Base-by-base conservation (phyloP, 2,888 invertebrate species). In the Saturnia pavonia region DNA sequence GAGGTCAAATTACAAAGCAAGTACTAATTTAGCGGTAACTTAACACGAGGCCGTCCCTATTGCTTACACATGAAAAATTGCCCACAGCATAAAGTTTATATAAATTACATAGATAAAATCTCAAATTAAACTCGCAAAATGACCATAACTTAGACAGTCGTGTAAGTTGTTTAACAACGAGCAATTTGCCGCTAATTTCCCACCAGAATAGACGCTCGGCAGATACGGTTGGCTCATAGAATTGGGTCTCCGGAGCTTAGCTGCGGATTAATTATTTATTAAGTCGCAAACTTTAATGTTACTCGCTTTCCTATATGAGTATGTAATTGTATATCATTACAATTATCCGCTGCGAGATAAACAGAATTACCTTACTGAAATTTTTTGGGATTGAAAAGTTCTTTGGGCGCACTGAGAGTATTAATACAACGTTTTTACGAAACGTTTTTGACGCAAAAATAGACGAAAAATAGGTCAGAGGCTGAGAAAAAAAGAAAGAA, bases 161-260 rank as follows among this genome's bases (percentile, higher is more conserved):
- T 40, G 22, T 40, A 65, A 40, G 40, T 65, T 65, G 65, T 65
- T 65, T 40, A 83, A 79, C 80, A 78, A 77, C 77, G 72, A 74
- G 77, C 80, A 83, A 84, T 85, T 85, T 80, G 73, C 75, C 71
- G 77, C 75, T 82, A 82, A 86, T 85, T 85, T 85, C 79, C 83
- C 82, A 74, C 76, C 71, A 81, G 83, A 79, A 82, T 82, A 78
- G 77, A 73, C 48, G 54, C 70, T 66, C 48, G 40, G 19, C 70
- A 70, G 70, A 70, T 67, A 67, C 42, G 60, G 66, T 51, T 27
- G 51, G 51, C 34, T 40, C 70, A 65, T 65, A 65, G 65, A 40
- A 65, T 65, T 19, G 9, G 40, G 40, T 65, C 65, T 40, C 40
- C 40, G 65, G 65, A 19, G 65, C 65, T 65, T 40, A 65, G 65